Evolutionary conservation across 64 coral and sea anemone genomes (phyloP), one percentile per base, ranked within the genome.

Genomic region (Pocillopora damicornis): DNA sequence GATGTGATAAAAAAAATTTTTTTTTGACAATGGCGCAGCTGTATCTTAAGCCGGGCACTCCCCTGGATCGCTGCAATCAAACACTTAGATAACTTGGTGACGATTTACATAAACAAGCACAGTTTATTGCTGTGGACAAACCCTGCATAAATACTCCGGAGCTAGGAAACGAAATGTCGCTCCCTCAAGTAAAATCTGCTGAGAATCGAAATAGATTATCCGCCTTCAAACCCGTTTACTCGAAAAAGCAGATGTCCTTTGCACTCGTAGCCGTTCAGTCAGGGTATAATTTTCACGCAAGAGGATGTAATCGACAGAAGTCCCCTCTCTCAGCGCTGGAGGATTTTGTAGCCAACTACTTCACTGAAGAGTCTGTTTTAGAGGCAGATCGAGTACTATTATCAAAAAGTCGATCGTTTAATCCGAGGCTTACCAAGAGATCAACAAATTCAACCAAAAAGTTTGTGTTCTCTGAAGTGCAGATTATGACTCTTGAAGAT

Each of bases 311-410:
- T 71, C 22, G 22, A 11, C 67, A 71, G 3, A 23, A 71, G 20
- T 25, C 22, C 25, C 20, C 20, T 25, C 75, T 51, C 62, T 20
- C 65, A 36, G 36, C 8, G 37, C 4, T 85, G 18, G 81, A 85
- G 68, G 20, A n/a, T 18, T 85, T 85, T 66, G 65, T 85, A 30
- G 35, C 67, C 12, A 73, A 85, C 65, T 85, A 72, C 81, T 85
- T 85, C 65, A 72, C 23, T 85, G 20, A 45, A 83, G 80, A 83
- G 80, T 23, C 38, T 68, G 2, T 11, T 71, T 71, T 71, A 71
- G n/a, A 71, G 5, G 20, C 9, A 56, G 17, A 63, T 83, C 62
- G 16, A 83, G 62, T 37, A 38, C 20, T 23, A 63, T 85, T 58
- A 68, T 83, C 81, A 38, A 37, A 35, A 36, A 4, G 0, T 4